Base-by-base conservation (phyloP, 2,888 invertebrate species). In the Oasisia sp. region DNA sequence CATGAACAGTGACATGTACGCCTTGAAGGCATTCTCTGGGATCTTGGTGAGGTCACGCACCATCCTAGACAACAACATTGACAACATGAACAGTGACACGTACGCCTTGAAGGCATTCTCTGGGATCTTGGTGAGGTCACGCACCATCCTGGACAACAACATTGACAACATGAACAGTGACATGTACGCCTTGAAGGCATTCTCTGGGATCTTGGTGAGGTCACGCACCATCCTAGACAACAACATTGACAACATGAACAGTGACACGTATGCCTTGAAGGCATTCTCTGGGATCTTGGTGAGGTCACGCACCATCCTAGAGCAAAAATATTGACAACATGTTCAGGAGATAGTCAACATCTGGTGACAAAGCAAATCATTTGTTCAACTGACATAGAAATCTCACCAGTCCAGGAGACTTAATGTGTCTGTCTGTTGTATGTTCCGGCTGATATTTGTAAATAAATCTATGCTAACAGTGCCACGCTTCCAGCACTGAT, bases 21-120 rank as follows among this genome's bases (percentile, higher is more conserved):
- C 94, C 92, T 98, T 98, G 97, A 99, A 94, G 27, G 93, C 93
- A 45, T 93, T 91, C 92, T 94, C 94, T 5, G 94, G 90, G 89
- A 94, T 94, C 89, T 92, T 91, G 5, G 93, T 89, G 32, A 94
- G 91, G 89, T 94, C 94, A 4, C 94, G 90, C 19, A 93, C 93
- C 92, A 94, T 91, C 94, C 94, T 94, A 14, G 27, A 50, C 32
- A 11, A 11, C 91, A 45, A 32, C 44, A 91, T 32, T 19, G 38
- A 38, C n/a, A n/a, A n/a, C 94, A 94, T 94, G 93, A 94, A 94
- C 56, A 94, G 94, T 0, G 94, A 93, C 50, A 93, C 93, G 90
- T 95, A 94, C 0, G 94, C 94, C 92, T 98, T 98, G 97, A 99
- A 94, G 27, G 93, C 93, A 44, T 93, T 91, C 92, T 94, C 94